phyloP scores from a whole-genome alignment of 2,797 vertebrate species.

The Periparus ater region DNA sequence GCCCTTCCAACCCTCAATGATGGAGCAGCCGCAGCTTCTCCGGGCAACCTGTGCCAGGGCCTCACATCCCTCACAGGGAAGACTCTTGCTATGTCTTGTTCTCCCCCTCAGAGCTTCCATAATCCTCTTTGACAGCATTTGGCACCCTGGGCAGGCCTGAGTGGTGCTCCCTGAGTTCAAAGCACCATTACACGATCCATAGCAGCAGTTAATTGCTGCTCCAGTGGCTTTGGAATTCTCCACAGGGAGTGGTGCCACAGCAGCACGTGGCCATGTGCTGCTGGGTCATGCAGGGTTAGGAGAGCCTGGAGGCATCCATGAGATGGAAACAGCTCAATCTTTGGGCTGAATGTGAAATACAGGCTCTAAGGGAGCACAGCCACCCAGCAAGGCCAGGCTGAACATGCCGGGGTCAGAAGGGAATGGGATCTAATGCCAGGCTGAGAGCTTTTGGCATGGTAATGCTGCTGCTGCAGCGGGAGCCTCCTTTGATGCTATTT shows the following conservation, averaged over 20 bases:
- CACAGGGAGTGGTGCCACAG: accelerated
- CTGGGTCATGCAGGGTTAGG: neutral
- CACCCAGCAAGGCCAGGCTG: neutral
- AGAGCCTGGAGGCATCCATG: neutral
- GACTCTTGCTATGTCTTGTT: neutral
- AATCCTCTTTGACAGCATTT: neutral
- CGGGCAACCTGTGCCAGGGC: neutral
- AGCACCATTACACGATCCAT: neutral
- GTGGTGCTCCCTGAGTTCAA: neutral
- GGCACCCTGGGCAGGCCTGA: neutral
- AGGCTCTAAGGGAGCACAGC: neutral
- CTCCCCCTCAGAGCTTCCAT: neutral
- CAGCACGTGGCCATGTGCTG: accelerated
- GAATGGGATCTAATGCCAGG: accelerated
- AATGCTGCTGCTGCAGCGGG: neutral
- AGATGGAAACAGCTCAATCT: neutral
- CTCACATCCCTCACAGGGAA: neutral
- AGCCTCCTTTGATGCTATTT: neutral
- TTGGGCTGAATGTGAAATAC: neutral
- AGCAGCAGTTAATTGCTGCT: neutral
- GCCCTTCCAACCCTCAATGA: accelerated
- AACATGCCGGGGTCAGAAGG: neutral
- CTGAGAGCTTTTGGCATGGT: neutral
- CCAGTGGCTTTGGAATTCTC: neutral
- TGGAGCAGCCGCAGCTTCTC: neutral